Base-by-base conservation (phyloP, 1,140 invertebrate species). In the Pseudomyrmex cubaensis region DNA sequence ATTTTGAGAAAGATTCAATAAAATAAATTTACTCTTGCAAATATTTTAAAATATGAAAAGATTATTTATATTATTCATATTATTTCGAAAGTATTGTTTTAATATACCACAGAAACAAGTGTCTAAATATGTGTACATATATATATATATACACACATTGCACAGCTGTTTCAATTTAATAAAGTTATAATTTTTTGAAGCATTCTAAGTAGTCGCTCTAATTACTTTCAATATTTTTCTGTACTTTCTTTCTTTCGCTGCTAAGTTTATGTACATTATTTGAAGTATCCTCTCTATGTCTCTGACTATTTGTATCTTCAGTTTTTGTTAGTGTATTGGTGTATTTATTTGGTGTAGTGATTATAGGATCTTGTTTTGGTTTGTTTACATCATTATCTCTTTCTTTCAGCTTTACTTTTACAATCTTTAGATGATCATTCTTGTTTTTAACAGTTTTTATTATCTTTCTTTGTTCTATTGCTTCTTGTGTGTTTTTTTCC, bases 21-120 rank as follows among this genome's bases (percentile, higher is more conserved):
- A 92, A 91, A 90, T 90, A 92, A 90, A 90, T 85, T 63, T 52
- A 73, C 83, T 87, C 72, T n/a, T 85, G 73, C 82, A 73, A 57
- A 82, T 62, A 62, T 88, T 86, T 82, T 46, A 83, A 88, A 35
- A 35, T 35, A 35, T 85, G 78, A 86, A 52, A 80, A 85, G 82
- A 83, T 63, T 54, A 87, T 52, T 72, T 2, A n/a, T 35, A 35
- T 35, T 35, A 35, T 35, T 35, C 35, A 1, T 35, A 35, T 35
- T 35, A 35, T 35, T 35, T 35, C 5, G 35, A 35, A 35, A 35
- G 35, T 35, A 35, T 5, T 35, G 35, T 5, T 35, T 35, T 35
- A 35, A 35, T 35, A 63, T 89, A 89, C 89, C 87, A 89, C 85
- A 89, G 85, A 75, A 75, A 66, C 84, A 89, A 75, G 10, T 86